phyloP scores from a whole-genome alignment of 1,140 invertebrate genomes.

The Cydia splendana region DNA sequence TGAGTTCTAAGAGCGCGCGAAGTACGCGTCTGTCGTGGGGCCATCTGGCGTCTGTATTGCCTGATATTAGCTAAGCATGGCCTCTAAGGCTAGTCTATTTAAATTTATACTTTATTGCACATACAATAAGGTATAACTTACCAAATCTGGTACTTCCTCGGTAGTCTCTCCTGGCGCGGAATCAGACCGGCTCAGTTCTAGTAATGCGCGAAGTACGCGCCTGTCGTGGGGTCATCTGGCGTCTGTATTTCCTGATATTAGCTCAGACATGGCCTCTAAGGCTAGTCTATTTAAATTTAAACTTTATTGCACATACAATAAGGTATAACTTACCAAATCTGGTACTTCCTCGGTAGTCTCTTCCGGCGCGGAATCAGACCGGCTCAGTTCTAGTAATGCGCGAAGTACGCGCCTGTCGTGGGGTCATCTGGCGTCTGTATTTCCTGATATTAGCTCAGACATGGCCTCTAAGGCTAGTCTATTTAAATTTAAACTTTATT shows the following conservation, averaged over 20 bases:
- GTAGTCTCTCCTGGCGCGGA: neutral
- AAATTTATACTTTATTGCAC: no score
- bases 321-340: neutral
- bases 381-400: conserved; percentile 57
- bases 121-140: neutral
- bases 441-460: conserved; percentile 66
- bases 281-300: conserved; percentile 27
- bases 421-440: conserved; percentile 53
- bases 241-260: conserved; percentile 52
- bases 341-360: neutral
- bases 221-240: conserved; percentile 65
- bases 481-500: no score
- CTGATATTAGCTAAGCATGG: conserved; percentile 65
- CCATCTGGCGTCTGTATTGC: conserved; percentile 50
- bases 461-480: conserved; percentile 51
- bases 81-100: conserved; percentile 44
- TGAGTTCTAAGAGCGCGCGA: no score
- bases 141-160: neutral
- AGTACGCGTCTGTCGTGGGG: conserved; percentile 57
- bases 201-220: conserved; percentile 62
- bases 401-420: conserved; percentile 65
- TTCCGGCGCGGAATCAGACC: neutral
- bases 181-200: conserved; percentile 45
- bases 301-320: no score
- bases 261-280: conserved; percentile 64